These are phyloP conservation scores for Xestia xanthographa DNA, from an alignment of 2,888 invertebrate genomes.

Conservation along the genomic window DNA sequence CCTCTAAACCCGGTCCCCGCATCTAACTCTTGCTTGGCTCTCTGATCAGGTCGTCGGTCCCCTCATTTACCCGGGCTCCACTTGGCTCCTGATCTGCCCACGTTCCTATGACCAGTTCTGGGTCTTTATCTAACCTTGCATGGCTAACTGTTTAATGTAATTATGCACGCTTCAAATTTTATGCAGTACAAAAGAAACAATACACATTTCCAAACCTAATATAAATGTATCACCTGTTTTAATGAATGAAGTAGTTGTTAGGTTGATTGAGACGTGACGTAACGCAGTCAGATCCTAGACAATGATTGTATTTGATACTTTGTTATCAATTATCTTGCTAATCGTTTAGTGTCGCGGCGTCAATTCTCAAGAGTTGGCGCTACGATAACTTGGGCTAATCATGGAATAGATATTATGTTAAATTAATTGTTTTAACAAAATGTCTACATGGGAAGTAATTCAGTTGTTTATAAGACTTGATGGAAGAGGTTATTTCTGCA, in stretches of 20 bases:
- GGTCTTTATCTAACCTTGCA: background rate
- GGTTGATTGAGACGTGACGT: background rate
- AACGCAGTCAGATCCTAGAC: conserved; percentile 1
- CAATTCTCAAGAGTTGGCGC: conserved; percentile 5
- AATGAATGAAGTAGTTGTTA: conserved; percentile 10
- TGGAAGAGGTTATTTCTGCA: background rate
- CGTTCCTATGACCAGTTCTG: background rate
- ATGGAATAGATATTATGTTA: background rate
- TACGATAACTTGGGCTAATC: background rate
- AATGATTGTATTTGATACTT: conserved; percentile 18
- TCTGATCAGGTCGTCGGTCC: background rate
- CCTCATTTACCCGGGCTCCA: background rate
- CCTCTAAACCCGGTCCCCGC: background rate
- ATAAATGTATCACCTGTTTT: conserved; percentile 3
- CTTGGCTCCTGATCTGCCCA: background rate
- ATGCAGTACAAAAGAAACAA: background rate
- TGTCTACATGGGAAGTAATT: background rate
- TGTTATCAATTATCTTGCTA: background rate
- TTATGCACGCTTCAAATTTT: background rate
- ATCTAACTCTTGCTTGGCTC: background rate
- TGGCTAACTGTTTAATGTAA: background rate
- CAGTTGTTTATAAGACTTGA: background rate
- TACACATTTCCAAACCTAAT: background rate
- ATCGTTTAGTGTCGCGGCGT: background rate
- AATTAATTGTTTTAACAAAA: background rate